Base-by-base conservation (phyloP, 1,140 invertebrate genomes). In the Chymomyza costata region DNA sequence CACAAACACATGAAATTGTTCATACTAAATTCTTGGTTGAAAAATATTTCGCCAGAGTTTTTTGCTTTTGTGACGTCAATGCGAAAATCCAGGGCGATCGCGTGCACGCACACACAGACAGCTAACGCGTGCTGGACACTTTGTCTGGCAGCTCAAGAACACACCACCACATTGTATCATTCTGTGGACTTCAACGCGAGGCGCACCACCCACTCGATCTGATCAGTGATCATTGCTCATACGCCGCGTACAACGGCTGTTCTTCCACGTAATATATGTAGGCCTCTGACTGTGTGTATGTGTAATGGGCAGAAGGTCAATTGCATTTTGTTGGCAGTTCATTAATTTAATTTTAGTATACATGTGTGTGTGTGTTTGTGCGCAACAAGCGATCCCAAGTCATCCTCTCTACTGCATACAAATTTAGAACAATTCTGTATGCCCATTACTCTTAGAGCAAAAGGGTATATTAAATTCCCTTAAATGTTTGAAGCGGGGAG, bases 291-390 rank as follows among this genome's bases (percentile, higher is more conserved):
- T 37, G 44, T 31, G 35, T 55, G 35, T 59, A 21, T 48, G 17
- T 54, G 51, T 35, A 60, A 55, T 49, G 45, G n/a, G 45, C 61
- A 70, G 70, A 76, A 76, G 70, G 70, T 76, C 70, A 76, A 76
- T 76, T 76, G 71, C 71, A 76, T 66, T 76, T 76, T 38, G 62
- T 57, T 63, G 71, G 50, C 71, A 78, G 71, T 76, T 71, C 71
- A 76, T 76, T 78, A 70, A 76, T 76, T 70, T 78, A 44, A 49
- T 51, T 71, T 51, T 38, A 58, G 53, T n/a, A n/a, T n/a, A n/a
- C n/a, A n/a, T n/a, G n/a, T n/a, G n/a, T n/a, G n/a, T n/a, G n/a
- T n/a, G n/a, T n/a, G n/a, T n/a, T n/a, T n/a, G n/a, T 25, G 21
- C 21, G 21, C 21, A 8, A n/a, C n/a, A n/a, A n/a, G n/a, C n/a